phyloP scores from a whole-genome alignment of 2,113 vertebrate genomes.

The Syrrhaptes paradoxus region DNA sequence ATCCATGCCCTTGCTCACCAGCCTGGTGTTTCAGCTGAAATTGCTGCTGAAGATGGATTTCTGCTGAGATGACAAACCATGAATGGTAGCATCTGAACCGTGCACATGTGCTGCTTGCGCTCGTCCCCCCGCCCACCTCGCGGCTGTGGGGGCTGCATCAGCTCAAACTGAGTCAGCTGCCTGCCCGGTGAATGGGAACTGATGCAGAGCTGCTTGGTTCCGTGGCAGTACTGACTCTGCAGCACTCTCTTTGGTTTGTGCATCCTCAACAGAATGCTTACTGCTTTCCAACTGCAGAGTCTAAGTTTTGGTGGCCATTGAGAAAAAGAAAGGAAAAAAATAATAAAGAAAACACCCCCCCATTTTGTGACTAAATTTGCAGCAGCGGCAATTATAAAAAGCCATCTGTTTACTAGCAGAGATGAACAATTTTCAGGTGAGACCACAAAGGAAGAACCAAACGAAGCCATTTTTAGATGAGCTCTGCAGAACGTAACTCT shows the following conservation, averaged over 20 bases:
- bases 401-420: slow-evolving; percentile 50
- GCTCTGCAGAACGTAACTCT: neutral
- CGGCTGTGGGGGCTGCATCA: neutral
- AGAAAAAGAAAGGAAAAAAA: neutral
- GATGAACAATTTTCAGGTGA: slow-evolving; percentile 49
- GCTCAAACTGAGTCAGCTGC: slow-evolving; percentile 29
- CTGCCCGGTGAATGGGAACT: neutral
- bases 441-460: slow-evolving; percentile 47
- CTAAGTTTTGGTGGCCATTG: neutral
- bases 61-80: slow-evolving; percentile 38
- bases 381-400: slow-evolving; percentile 51
- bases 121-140: neutral
- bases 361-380: neutral
- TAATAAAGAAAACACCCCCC: neutral
- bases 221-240: neutral
- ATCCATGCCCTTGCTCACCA: neutral
- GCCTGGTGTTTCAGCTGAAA: neutral
- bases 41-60: slow-evolving; percentile 4
- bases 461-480: slow-evolving; percentile 48
- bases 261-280: neutral
- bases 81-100: slow-evolving; percentile 13
- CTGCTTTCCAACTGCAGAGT: neutral
- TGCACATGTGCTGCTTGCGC: slow-evolving; percentile 5
- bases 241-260: neutral
- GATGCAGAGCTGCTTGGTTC: neutral